Percentiles rank a stretch among this genome's conserved stretches.
Evolutionary conservation across 2,113 vertebrate species (phyloP).

Genomic region (Prunella fulvescens): DNA sequence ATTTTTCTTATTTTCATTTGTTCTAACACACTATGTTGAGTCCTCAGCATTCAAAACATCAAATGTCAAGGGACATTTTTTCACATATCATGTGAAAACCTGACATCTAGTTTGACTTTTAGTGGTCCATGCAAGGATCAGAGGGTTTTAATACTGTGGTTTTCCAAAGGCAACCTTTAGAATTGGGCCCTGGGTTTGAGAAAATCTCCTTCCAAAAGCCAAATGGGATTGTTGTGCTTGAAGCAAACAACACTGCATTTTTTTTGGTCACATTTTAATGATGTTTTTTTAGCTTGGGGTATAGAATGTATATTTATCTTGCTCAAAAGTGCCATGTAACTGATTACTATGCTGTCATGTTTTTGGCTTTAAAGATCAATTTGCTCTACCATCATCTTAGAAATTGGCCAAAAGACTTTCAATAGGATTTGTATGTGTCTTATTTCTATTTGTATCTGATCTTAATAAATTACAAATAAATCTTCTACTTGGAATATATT

Average conservation of each 20-base stretch:
- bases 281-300: background rate
- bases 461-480: constrained; percentile 26
- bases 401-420: background rate
- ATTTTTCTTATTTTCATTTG: background rate
- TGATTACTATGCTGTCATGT: background rate
- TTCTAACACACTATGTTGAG: background rate
- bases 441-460: background rate
- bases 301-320: background rate
- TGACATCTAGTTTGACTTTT: background rate
- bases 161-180: background rate
- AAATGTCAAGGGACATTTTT: background rate
- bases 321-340: background rate
- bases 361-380: background rate
- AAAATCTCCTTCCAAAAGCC: background rate
- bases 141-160: fast-evolving
- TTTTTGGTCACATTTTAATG: background rate
- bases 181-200: background rate
- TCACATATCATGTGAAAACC: background rate
- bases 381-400: background rate
- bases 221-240: background rate
- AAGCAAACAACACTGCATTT: background rate
- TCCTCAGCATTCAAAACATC: background rate
- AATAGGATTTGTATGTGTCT: background rate
- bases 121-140: background rate
- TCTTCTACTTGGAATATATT: background rate